Conservation (phyloP, 2,888 invertebrate species). For the Stenotaenia linearis region DNA sequence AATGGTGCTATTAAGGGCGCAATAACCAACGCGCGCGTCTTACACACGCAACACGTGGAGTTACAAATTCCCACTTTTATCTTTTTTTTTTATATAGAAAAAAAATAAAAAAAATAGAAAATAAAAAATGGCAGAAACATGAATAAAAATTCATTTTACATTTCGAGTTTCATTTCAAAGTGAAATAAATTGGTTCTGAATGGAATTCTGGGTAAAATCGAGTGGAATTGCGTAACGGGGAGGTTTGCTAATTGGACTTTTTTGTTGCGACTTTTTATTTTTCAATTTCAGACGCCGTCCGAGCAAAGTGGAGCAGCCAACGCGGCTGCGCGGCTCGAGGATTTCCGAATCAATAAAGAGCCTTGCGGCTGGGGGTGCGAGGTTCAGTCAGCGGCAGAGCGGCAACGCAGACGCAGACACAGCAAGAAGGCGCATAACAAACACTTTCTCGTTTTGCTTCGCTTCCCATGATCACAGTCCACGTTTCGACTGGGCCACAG, state of each 20-base stretch:
- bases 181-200: no score
- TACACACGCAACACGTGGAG: constrained; percentile 16
- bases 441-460: neutral
- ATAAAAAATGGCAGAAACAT: neutral
- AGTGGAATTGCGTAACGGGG: no score
- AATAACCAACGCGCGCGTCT: constrained; percentile 8
- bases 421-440: neutral
- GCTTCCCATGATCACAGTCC: constrained; percentile 12
- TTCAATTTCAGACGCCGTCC: neutral
- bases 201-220: no score
- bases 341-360: constrained; percentile 26
- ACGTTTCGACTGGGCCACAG: constrained; percentile 11
- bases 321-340: constrained; percentile 24
- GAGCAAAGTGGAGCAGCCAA: neutral
- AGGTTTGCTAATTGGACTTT: neutral
- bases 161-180: no score
- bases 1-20: constrained; percentile 21
- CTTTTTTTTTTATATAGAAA: neutral
- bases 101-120: neutral
- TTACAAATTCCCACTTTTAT: constrained; percentile 24
- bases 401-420: constrained; percentile 13
- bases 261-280: neutral
- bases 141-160: neutral
- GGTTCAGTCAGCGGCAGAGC: constrained; percentile 20
- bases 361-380: constrained; percentile 20